phyloP scores from a whole-genome alignment of 2,797 vertebrate genomes.

The Anas georgica region DNA sequence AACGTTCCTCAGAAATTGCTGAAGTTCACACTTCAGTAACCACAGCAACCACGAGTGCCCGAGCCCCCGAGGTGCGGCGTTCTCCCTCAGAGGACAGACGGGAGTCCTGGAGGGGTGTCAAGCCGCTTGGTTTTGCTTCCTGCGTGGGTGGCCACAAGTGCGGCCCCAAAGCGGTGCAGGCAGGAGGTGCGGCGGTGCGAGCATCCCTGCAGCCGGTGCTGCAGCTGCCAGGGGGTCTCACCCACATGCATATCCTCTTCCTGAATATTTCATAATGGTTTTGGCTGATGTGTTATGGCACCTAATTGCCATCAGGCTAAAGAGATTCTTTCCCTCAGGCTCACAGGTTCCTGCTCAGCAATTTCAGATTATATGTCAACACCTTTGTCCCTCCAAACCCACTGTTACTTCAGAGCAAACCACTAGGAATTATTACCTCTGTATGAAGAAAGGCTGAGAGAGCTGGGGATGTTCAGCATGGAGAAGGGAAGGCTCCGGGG shows the following conservation, averaged over 20 bases:
- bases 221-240: too few species aligned
- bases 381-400: not conserved
- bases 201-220: too few species aligned
- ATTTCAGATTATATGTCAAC: rapidly evolving
- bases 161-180: too few species aligned
- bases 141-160: too few species aligned
- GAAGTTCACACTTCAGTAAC: not conserved
- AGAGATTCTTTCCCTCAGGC: too few species aligned
- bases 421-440: not conserved
- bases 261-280: not conserved
- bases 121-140: not conserved
- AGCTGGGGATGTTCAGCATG: too few species aligned
- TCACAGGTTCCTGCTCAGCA: not conserved
- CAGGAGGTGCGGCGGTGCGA: too few species aligned
- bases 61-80: not conserved
- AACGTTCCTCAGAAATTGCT: not conserved
- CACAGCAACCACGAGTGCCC: not conserved
- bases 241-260: not conserved
- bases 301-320: not conserved
- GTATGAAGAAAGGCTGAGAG: too few species aligned
- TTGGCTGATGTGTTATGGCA: too few species aligned
- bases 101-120: not conserved
- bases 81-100: not conserved
- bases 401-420: not conserved
- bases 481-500: too few species aligned